phyloP scores from a whole-genome alignment of 1,140 invertebrate species.

The Cherax quadricarinatus region DNA sequence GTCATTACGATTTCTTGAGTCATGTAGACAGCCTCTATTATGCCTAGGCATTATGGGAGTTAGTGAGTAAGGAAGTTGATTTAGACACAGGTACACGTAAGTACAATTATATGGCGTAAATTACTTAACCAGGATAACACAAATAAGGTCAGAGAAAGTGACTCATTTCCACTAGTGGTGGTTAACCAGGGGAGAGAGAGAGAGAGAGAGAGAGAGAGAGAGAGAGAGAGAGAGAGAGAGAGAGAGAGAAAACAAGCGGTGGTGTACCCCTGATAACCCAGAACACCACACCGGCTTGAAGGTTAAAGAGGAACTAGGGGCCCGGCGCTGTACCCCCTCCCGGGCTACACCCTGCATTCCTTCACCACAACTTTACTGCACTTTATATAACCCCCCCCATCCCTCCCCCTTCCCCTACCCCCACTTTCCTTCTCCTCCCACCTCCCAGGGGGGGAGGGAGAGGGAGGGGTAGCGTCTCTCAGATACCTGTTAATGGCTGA shows the following conservation, averaged over 20 bases:
- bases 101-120: no score
- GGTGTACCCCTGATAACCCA: neutral
- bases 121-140: no score
- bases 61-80: no score
- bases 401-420: neutral
- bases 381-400: neutral
- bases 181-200: no score
- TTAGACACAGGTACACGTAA: no score
- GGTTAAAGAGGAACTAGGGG: slow-evolving; percentile 31
- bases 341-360: neutral
- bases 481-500: neutral
- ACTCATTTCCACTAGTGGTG: no score
- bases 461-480: neutral
- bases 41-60: no score
- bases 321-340: neutral
- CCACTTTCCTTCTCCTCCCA: neutral
- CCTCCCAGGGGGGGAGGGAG: neutral
- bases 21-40: no score
- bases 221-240: neutral
- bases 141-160: no score
- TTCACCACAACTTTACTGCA: neutral
- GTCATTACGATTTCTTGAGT: no score
- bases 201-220: neutral
- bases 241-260: neutral
- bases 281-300: slow-evolving; percentile 32